Base-by-base conservation (phyloP, 2,113 vertebrate genomes). In the Dipodomys stephensi region DNA sequence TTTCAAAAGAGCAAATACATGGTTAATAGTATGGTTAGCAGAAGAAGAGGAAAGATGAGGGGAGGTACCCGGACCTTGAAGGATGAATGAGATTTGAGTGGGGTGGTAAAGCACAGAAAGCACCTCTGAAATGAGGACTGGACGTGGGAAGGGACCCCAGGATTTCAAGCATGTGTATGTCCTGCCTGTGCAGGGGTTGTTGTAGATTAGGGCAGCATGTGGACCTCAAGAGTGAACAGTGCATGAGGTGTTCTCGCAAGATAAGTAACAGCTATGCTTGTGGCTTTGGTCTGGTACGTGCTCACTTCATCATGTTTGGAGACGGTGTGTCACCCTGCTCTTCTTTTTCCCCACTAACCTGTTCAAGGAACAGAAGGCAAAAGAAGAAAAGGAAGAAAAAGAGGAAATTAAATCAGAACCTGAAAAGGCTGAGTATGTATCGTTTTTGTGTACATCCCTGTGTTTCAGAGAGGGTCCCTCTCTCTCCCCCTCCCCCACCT, bases 381-480 rank as follows among this genome's bases (percentile, higher is more conserved):
- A 98, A 92, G 98, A 98, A 87, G 98, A 98, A 93, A 99, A 98
- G 85, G 98, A 98, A 72, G 98, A 96, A 35, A 98, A 98, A 74
- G 98, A 98, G 46, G 98, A 99, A 91, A 97, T 95, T 88, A 98
- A 98, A 95, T 97, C 98, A 23, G 98, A 99, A 96, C 97, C 98
- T 8, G 99, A 99, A 96, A 98, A 99, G 96, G 98, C 98, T 30
- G 98, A 98, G 99, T 99, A 98, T 13, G 99, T 99, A 87, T 65
- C 27, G 27, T 71, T 77, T 60, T 2, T 88, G 2, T 68, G 0
- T 35, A 1, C 0, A 57, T 90, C n/a, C 0, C 80, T 90, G 95
- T 62, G 81, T 23, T 93, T 79, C 27, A 65, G 32, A 53, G 83
- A 72, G 0, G 22, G 11, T 72, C 92, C 68, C 64, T 49, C 68